Evolutionary conservation across 2,888 invertebrate species (phyloP), one percentile per base, ranked within the genome.

Genomic region (Hypolimnas misippus): DNA sequence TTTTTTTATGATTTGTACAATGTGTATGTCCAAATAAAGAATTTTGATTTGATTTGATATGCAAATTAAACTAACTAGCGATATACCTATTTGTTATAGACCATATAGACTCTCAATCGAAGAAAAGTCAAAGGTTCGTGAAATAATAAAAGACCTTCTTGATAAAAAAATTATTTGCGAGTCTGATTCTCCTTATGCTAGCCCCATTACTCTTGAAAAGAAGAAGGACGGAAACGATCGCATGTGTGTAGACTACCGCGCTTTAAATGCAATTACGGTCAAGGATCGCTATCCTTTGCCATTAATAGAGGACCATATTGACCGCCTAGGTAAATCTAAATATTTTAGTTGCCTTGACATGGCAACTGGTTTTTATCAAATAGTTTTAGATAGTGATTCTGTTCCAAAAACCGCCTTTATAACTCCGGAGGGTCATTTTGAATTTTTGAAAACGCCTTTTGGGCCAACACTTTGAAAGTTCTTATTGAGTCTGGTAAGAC

Each of bases 151-250:
- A 0, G 72, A 70, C 21, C 52, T 72, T 0, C 3, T 63, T 1
- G 35, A 38, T 0, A 70, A 71, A 21, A 65, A 67, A 0, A 67
- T 71, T 7, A 69, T 71, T 52, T 44, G 69, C 0, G 65, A 67
- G 12, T 68, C 66, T 0, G 31, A 63, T 7, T 71, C 71, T 0
- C 57, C 61, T 2, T 71, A 62, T 33, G 56, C 67, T 0, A 72
- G 72, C 31, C 69, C 68, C 7, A 63, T 71, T 1, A 40, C 71
- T 0, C 49, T 70, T 8, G 71, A 71, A 5, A 73, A 71, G 19
- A 73, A 73, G 44, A 70, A 63, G 35, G 61, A 68, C 16, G 70
- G 70, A 0, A 33, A 55, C 0, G 68, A 68, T 44, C 29, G 66
- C 4, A 49, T 70, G 56, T 69, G 67, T 46, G 63, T 65, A 1